These are phyloP conservation scores for Sesamia inferens DNA, from an alignment of 2,888 invertebrate genomes.

Conservation along the genomic window DNA sequence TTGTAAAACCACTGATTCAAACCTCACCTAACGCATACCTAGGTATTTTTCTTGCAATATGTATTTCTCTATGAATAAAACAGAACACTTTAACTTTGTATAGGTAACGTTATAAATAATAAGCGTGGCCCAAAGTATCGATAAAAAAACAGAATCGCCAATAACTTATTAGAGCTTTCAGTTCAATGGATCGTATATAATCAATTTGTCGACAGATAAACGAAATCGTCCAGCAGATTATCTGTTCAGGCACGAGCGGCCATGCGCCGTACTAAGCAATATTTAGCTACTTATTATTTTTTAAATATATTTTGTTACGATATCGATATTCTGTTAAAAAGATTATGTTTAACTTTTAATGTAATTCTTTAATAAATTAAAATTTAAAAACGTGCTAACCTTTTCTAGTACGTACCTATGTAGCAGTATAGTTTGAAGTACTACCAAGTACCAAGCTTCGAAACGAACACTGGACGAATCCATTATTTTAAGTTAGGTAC, in stretches of 20 bases:
- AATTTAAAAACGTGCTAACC: not conserved
- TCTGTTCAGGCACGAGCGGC: constrained; percentile 22
- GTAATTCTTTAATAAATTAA: not conserved
- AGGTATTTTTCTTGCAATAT: not conserved
- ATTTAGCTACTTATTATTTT: constrained; percentile 41
- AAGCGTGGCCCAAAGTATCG: constrained; percentile 26
- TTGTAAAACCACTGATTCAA: constrained; percentile 1
- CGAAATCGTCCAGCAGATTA: constrained; percentile 52
- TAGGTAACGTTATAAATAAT: constrained; percentile 35
- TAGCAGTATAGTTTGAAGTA: not conserved
- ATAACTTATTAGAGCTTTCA: constrained; percentile 63
- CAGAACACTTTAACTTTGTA: constrained; percentile 19
- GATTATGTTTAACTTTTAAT: constrained; percentile 16
- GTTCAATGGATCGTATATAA: constrained; percentile 66
- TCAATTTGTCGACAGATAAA: constrained; percentile 66
- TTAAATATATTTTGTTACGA: constrained; percentile 27
- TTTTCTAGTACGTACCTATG: too few relatives aligned
- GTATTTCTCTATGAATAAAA: not conserved
- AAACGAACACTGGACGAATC: not conserved
- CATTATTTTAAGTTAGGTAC: not conserved
- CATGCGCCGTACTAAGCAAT: constrained; percentile 36
- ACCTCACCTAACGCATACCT: not conserved
- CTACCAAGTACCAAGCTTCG: not conserved
- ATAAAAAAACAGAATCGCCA: constrained; percentile 56
- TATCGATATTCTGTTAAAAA: constrained; percentile 4